A percentile compares a stretch with the other conserved stretches of the same genome.
phyloP scores from a whole-genome alignment of 2,888 invertebrate species.

The Drosophila recens region DNA sequence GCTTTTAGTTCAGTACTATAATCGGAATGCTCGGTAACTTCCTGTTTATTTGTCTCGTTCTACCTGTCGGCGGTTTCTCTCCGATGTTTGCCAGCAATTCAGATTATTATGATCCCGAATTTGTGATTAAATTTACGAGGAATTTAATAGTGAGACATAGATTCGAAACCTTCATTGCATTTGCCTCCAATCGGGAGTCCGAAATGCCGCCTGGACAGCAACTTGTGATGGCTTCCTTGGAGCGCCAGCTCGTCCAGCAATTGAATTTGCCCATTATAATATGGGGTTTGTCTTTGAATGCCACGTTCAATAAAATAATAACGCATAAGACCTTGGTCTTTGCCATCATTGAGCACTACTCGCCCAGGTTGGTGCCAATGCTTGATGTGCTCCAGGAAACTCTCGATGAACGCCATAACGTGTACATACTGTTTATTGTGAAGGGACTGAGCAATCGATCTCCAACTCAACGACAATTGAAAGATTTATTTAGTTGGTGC shows the following conservation, averaged over 20 bases:
- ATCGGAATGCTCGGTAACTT: constrained; percentile 7
- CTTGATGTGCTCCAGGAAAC: constrained; percentile 21
- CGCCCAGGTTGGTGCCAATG: constrained; percentile 15
- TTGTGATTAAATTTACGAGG: constrained; percentile 20
- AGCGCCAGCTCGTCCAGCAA: constrained; percentile 21
- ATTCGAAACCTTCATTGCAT: constrained; percentile 32
- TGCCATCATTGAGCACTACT: constrained; percentile 26
- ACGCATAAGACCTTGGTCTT: constrained; percentile 31
- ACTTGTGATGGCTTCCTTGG: constrained; percentile 23
- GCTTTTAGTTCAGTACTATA: not conserved
- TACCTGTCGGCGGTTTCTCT: constrained; percentile 1
- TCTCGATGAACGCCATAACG: constrained; percentile 29
- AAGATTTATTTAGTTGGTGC: constrained; percentile 42
- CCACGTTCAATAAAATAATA: constrained; percentile 15
- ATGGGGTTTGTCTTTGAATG: constrained; percentile 29
- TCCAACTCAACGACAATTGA: constrained; percentile 11
- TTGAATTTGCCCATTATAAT: constrained; percentile 38
- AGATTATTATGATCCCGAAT: constrained; percentile 18
- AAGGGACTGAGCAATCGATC: not conserved
- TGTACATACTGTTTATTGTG: constrained; percentile 36
- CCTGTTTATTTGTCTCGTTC: constrained; percentile 9
- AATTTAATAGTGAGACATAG: constrained; percentile 13
- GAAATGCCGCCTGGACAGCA: not conserved
- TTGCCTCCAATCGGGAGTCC: constrained; percentile 4
- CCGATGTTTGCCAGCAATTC: not conserved